A percentile compares a stretch with the other conserved stretches of the same genome.
Conservation (phyloP, 2,888 invertebrate genomes). For the Subacronicta megacephala region DNA sequence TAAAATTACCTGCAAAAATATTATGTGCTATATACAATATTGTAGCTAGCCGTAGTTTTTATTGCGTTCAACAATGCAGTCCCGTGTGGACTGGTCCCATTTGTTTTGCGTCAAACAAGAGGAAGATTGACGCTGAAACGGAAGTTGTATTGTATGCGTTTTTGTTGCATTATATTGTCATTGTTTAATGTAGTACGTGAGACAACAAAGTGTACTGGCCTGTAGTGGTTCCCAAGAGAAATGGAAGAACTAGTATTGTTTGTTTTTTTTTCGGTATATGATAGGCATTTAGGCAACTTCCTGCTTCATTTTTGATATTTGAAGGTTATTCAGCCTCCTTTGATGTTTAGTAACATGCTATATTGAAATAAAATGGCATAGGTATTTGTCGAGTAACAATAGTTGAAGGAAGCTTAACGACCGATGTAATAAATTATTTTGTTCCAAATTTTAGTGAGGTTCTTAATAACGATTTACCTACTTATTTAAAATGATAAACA, state of each 20-base stretch:
- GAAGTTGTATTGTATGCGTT: slow-evolving; percentile 68
- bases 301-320: no score
- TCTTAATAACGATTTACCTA: no score
- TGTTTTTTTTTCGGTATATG: not conserved
- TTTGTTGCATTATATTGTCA: slow-evolving; percentile 63
- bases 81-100: slow-evolving; percentile 62
- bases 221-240: slow-evolving; percentile 2
- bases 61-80: slow-evolving; percentile 61
- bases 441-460: no score
- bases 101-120: slow-evolving; percentile 64
- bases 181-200: slow-evolving; percentile 54
- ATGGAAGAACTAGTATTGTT: not conserved
- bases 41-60: slow-evolving; percentile 46
- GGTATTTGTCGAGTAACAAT: no score
- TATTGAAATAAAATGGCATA: no score
- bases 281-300: no score
- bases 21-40: not conserved
- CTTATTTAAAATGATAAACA: no score
- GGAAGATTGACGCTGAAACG: slow-evolving; percentile 63
- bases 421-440: no score
- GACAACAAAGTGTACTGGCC: slow-evolving; percentile 22
- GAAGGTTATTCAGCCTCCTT: no score
- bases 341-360: no score
- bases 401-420: no score
- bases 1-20: slow-evolving; percentile 10